Base-by-base conservation (phyloP, 2,797 vertebrate species). In the Acanthiza pusilla region DNA sequence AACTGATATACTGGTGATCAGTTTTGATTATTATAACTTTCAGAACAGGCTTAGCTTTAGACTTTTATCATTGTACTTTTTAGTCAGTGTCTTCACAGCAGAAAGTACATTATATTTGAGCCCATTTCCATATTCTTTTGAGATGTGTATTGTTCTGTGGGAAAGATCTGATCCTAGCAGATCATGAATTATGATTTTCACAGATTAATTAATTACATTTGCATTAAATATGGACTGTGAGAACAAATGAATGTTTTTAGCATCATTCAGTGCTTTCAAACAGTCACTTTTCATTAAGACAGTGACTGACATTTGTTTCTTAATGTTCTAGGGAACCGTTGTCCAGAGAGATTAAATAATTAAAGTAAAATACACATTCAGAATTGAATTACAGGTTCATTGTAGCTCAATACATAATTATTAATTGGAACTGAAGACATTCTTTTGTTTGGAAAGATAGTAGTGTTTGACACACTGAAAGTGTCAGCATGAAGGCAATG, bases 221-320 rank as follows among this genome's bases (percentile, higher is more conserved):
- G 22, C 36, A 54, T 94, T 76, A 94, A 34, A 78, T 67, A 91
- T 50, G 22, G 43, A 62, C 43, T 57, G 7, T 34, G 62, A 68
- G 68, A 78, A 85, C 38, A 95, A 97, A 87, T 32, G 0, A 79
- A 76, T 40, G 23, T 16, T 94, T 96, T 94, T 67, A 78, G 25
- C 63, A 85, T 87, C 8, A 1, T 72, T 67, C 75, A 82, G 60
- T 94, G 22, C 48, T 82, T 93, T 96, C 87, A 36, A 36, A 36
- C 36, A 93, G 34, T 63, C 36, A 72, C 58, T 82, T 96, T 91
- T 94, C 57, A 75, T 84, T 94, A 94, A 32, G 38, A 42, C 38
- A 85, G 16, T 94, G 74, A 94, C 57, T 95, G 89, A 71, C 63
- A 63, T 87, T 97, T 77, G 13, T 93, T 96, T 96, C 92, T 82